Evolutionary conservation across 2,888 invertebrate species (phyloP).

Genomic region (Rugalucina vietnamica): DNA sequence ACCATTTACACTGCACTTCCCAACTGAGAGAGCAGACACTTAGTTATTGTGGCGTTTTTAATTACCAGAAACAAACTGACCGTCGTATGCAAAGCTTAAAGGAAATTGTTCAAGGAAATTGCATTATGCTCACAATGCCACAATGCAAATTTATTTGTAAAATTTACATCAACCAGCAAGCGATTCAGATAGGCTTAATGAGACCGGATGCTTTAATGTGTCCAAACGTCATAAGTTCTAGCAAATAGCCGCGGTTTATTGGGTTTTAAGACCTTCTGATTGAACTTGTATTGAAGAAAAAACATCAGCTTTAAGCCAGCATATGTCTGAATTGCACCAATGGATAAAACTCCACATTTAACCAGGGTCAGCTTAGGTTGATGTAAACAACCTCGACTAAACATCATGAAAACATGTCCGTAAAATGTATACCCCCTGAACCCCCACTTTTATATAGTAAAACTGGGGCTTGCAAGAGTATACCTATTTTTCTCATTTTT

Average conservation of each 20-base stretch:
- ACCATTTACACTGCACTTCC: not conserved
- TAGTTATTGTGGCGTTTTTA: not conserved
- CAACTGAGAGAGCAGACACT: not conserved
- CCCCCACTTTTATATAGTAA: no score
- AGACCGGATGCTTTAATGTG: not conserved
- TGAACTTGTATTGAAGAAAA: not conserved
- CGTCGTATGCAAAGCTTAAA: not conserved
- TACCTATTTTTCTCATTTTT: no score
- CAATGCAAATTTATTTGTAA: not conserved
- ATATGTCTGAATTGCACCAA: no score
- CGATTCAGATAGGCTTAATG: not conserved
- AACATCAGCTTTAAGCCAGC: not conserved
- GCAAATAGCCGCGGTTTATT: not conserved
- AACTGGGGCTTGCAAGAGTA: no score
- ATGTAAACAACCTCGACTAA: no score
- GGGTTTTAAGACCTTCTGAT: constrained; percentile 4
- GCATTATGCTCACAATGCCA: not conserved
- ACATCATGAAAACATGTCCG: no score
- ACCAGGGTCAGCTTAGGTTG: no score
- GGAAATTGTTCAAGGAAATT: constrained; percentile 2
- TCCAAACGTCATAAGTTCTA: not conserved
- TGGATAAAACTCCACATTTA: no score
- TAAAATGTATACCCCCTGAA: no score
- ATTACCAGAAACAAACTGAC: not conserved
- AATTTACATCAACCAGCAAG: not conserved